These are phyloP conservation scores for Meloidogyne hapla DNA, from an alignment of 1,140 invertebrate species.

Conservation along the genomic window DNA sequence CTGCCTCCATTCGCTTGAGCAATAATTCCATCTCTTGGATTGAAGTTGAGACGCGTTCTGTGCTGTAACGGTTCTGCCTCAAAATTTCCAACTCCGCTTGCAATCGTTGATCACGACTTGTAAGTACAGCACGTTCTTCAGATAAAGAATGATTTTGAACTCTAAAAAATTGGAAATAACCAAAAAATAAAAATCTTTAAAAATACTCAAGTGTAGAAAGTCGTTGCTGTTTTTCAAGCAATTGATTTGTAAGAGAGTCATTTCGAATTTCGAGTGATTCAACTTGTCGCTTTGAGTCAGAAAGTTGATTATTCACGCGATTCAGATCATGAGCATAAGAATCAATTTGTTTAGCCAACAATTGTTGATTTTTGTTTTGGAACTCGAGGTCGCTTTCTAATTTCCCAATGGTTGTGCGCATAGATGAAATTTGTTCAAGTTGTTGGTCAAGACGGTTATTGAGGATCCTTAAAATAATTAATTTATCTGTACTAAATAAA, in stretches of 20 bases:
- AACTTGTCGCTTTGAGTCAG: conserved; percentile 24
- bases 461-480: conserved; percentile 25
- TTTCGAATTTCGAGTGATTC: conserved; percentile 32
- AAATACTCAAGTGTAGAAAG: conserved; percentile 16
- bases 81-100: conserved; percentile 33
- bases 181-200: neutral
- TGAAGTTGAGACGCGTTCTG: conserved; percentile 37
- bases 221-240: conserved; percentile 41
- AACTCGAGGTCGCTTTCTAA: conserved; percentile 44
- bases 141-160: conserved; percentile 29
- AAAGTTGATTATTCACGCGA: conserved; percentile 16
- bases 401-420: conserved; percentile 41
- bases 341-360: conserved; percentile 36
- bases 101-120: conserved; percentile 31
- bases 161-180: conserved; percentile 19
- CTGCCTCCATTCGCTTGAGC: conserved; percentile 39
- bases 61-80: conserved; percentile 30
- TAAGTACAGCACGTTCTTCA: conserved; percentile 28
- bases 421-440: conserved; percentile 34
- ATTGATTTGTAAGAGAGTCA: conserved; percentile 37
- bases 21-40: conserved; percentile 36
- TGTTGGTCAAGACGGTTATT: conserved; percentile 42
- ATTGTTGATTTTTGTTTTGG: conserved; percentile 46
- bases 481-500: neutral
- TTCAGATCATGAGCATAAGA: conserved; percentile 30